Evolutionary conservation across 2,888 invertebrate genomes (phyloP), one percentile per base, ranked within the genome.

Genomic region (Sphaerophoria rueppellii): DNA sequence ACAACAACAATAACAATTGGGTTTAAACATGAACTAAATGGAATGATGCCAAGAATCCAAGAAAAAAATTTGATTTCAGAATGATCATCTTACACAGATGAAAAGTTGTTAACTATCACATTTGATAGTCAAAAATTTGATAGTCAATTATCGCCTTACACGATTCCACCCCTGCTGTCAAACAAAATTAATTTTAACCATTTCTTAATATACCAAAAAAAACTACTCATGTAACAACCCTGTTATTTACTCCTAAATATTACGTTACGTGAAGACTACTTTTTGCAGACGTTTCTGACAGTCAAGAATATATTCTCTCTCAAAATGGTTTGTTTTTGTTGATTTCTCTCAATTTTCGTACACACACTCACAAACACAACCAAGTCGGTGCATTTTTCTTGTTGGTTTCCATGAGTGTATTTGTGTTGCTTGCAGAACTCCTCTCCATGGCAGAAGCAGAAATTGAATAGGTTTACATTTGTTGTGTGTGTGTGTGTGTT

Each of bases 241-340:
- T 82, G 82, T 50, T 50, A 35, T 61, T n/a, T 11, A 16, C 7
- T 24, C 32, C 52, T 11, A 6, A 0, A n/a, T 54, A 0, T 65
- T 54, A 71, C 79, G 79, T 79, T 71, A 75, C 79, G 79, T 79
- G 34, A 54, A 9, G 5, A 5, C 11, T 6, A 12, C 74, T 70
- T 11, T 34, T 55, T 74, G 69, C 74, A 80, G 75, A 37, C 80
- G 76, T 65, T 24, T 82, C 83, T 48, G 0, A 60, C 11, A 12
- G 2, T 16, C 3, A 55, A 32, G n/a, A 34, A 40, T 43, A 54
- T 70, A 61, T 43, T 4, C 48, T 75, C 74, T 80, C 80, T 72
- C 37, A 12, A 75, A 80, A 83, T 83, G 75, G 83, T 83, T 83
- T 83, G 83, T 83, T 83, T 83, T 83, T 83, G 83, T 83, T 80